Conservation (phyloP, 1,140 invertebrate genomes). For the Drosophila kurseongensis region DNA sequence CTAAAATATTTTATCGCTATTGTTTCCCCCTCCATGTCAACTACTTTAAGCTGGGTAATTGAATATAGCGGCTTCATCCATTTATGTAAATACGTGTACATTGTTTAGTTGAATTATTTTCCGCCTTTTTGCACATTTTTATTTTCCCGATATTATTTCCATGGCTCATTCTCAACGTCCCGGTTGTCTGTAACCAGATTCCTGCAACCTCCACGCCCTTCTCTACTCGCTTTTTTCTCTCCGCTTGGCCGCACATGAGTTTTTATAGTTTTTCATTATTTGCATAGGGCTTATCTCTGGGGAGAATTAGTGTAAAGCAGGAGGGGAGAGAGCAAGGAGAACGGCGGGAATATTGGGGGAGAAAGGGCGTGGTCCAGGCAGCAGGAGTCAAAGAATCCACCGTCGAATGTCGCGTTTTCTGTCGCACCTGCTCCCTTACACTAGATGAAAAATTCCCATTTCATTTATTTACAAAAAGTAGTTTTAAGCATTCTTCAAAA, state of each 20-base stretch:
- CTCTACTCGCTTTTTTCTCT: slow-evolving; percentile 10
- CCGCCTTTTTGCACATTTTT: slow-evolving; percentile 79
- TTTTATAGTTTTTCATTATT: slow-evolving; percentile 83
- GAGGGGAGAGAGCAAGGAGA: slow-evolving; percentile 12
- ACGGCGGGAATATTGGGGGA: slow-evolving; percentile 2
- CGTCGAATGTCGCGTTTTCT: slow-evolving; percentile 66
- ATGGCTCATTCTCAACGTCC: slow-evolving; percentile 27
- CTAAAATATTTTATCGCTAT: slow-evolving; percentile 17
- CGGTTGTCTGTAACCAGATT: slow-evolving; percentile 44
- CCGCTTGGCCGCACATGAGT: slow-evolving; percentile 68
- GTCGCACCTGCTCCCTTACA: slow-evolving; percentile 58
- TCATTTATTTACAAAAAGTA: no score
- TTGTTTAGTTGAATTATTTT: slow-evolving; percentile 83
- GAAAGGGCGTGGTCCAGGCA: slow-evolving; percentile 12
- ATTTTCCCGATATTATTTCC: slow-evolving; percentile 78
- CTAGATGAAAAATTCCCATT: slow-evolving; percentile 3
- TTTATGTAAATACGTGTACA: slow-evolving; percentile 83
- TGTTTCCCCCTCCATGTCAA: slow-evolving; percentile 10
- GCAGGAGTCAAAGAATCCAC: slow-evolving; percentile 45
- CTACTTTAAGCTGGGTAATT: slow-evolving; percentile 55
- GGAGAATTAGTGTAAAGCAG: slow-evolving; percentile 61
- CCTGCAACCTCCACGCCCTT: neutral
- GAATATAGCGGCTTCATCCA: slow-evolving; percentile 75
- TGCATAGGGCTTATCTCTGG: slow-evolving; percentile 77
- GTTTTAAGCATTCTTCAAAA: no score